Conservation (phyloP, 2,113 vertebrate species). For the Nothobranchius kuhntae region DNA sequence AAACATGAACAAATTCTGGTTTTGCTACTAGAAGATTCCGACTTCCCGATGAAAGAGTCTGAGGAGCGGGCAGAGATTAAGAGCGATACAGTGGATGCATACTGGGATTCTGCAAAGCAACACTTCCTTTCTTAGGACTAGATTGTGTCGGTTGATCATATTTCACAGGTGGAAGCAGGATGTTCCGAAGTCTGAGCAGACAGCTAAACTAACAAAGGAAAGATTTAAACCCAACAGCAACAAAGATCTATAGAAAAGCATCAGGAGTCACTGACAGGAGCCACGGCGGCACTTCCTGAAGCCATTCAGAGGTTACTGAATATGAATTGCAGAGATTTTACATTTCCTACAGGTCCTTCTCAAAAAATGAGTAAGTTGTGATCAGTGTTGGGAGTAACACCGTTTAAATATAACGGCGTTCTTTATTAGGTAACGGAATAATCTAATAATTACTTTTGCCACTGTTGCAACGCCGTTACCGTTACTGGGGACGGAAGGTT, state of each 20-base stretch:
- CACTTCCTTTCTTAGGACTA: slow-evolving; percentile 5
- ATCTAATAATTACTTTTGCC: too few species aligned
- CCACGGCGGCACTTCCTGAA: not conserved
- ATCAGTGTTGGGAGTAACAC: too few species aligned
- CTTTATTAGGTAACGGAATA: too few species aligned
- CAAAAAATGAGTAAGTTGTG: too few species aligned
- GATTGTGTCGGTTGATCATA: not conserved
- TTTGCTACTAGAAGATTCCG: not conserved
- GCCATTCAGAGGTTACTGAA: not conserved
- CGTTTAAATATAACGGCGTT: too few species aligned
- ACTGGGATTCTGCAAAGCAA: slow-evolving; percentile 1
- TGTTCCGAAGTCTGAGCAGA: not conserved
- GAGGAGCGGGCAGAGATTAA: not conserved
- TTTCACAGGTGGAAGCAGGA: not conserved
- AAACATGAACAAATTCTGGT: not conserved
- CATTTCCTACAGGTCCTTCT: not conserved
- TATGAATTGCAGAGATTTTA: not conserved
- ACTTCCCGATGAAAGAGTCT: not conserved
- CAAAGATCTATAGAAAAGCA: slow-evolving; percentile 6
- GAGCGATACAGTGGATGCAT: not conserved
- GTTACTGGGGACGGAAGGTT: too few species aligned
- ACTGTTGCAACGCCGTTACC: too few species aligned
- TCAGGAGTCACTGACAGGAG: slow-evolving; percentile 25
- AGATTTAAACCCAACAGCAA: slow-evolving; percentile 2
- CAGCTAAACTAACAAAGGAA: not conserved